These are phyloP conservation scores for Limenitis camilla DNA, from an alignment of 2,888 invertebrate genomes.

Conservation along the genomic window DNA sequence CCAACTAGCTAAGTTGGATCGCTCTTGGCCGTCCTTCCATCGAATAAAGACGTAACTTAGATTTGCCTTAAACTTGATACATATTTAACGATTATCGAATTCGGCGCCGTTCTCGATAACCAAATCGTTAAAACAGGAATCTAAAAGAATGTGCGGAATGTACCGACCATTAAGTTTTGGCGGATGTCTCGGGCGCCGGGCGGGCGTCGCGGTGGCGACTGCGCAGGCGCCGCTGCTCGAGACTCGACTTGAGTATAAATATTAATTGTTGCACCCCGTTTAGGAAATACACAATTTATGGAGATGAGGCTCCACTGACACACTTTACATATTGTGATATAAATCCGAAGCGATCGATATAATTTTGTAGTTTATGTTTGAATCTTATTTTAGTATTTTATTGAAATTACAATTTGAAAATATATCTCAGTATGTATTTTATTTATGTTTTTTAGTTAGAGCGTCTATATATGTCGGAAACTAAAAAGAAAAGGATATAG, in stretches of 20 bases:
- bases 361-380: background rate
- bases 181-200: conserved; percentile 41
- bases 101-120: conserved; percentile 45
- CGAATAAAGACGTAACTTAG: conserved; percentile 18
- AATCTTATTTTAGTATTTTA: background rate
- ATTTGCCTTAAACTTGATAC: conserved; percentile 23
- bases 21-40: background rate
- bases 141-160: conserved; percentile 54
- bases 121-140: conserved; percentile 48
- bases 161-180: conserved; percentile 53
- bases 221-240: conserved; percentile 46
- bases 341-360: conserved; percentile 1
- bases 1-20: no score
- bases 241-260: conserved; percentile 31
- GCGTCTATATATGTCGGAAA: no score
- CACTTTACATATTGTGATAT: conserved; percentile 12
- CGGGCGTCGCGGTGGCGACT: conserved; percentile 40
- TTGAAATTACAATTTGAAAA: no score
- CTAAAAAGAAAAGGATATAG: no score
- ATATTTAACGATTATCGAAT: conserved; percentile 20
- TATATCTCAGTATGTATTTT: no score
- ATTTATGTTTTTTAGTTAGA: no score
- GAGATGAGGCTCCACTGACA: conserved; percentile 19
- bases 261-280: conserved; percentile 28
- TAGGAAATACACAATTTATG: conserved; percentile 17